A percentile compares a stretch with the other conserved stretches of the same genome.
Evolutionary conservation across 92 coral and sea anemone species (phyloP).

Genomic region (Actinernus sp.): DNA sequence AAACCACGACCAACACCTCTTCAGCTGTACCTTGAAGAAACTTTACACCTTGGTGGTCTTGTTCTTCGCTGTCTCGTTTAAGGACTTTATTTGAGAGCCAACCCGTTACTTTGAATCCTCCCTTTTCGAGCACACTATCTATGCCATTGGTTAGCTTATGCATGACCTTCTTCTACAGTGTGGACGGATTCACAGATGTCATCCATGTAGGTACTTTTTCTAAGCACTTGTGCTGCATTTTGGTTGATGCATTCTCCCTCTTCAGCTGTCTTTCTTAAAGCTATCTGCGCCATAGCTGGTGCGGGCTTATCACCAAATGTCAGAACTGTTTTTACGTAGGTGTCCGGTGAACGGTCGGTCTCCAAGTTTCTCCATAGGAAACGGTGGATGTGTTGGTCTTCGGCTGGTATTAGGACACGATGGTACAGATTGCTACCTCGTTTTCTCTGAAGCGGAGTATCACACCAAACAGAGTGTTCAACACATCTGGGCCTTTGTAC

Average conservation of each 20-base stretch:
- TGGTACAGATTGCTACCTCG: conserved; percentile 24
- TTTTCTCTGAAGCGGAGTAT: conserved; percentile 32
- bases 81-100: conserved; percentile 31
- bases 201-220: conserved; percentile 34
- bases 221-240: conserved; percentile 57
- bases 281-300: no score
- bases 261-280: conserved; percentile 61
- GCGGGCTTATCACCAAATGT: no score
- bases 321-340: no score
- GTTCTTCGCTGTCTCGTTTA: background rate
- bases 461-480: conserved; percentile 36
- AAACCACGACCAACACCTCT: conserved; percentile 19
- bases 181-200: conserved; percentile 40
- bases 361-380: no score
- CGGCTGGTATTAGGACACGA: conserved; percentile 30
- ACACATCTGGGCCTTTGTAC: conserved; percentile 44
- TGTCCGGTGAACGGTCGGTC: conserved; percentile 43
- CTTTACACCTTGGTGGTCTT: conserved; percentile 3
- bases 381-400: conserved; percentile 56
- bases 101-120: conserved; percentile 30
- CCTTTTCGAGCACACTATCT: conserved; percentile 17
- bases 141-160: conserved; percentile 14
- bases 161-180: conserved; percentile 14
- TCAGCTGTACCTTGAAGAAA: conserved; percentile 2
- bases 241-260: conserved; percentile 26